Evolutionary conservation across 2,113 vertebrate species (phyloP).

Genomic region (Prochilodus magdalenae): DNA sequence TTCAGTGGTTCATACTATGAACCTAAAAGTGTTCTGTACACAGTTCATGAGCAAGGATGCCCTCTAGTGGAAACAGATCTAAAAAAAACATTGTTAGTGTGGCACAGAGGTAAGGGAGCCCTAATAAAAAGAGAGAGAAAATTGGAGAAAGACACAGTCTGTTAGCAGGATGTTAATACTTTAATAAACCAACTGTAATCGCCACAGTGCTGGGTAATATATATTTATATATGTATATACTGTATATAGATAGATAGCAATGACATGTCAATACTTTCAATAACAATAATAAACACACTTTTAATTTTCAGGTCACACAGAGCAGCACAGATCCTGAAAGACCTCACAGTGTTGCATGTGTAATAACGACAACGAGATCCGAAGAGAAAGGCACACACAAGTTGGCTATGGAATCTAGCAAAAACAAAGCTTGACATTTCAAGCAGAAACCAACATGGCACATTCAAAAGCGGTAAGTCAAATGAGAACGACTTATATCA

Average conservation of each 20-base stretch:
- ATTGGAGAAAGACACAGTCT: neutral
- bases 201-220: conserved; percentile 18
- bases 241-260: neutral
- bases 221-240: no score
- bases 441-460: conserved; percentile 39
- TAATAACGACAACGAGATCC: conserved; percentile 35
- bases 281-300: conserved; percentile 44
- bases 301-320: conserved; percentile 29
- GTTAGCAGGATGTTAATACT: conserved; percentile 12
- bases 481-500: conserved; percentile 9
- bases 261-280: conserved; percentile 35
- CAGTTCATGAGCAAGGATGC: neutral
- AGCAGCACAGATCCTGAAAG: conserved; percentile 42
- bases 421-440: conserved; percentile 36
- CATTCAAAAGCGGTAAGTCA: conserved; percentile 14
- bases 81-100: neutral
- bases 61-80: conserved; percentile 46
- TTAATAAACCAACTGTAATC: conserved; percentile 21
- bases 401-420: conserved; percentile 29
- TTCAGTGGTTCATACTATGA: neutral
- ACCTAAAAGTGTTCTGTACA: neutral
- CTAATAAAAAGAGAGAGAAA: neutral
- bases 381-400: conserved; percentile 52
- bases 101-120: neutral
- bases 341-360: conserved; percentile 48